Base-by-base conservation (phyloP, 2,113 vertebrate species). In the Upupa epops region DNA sequence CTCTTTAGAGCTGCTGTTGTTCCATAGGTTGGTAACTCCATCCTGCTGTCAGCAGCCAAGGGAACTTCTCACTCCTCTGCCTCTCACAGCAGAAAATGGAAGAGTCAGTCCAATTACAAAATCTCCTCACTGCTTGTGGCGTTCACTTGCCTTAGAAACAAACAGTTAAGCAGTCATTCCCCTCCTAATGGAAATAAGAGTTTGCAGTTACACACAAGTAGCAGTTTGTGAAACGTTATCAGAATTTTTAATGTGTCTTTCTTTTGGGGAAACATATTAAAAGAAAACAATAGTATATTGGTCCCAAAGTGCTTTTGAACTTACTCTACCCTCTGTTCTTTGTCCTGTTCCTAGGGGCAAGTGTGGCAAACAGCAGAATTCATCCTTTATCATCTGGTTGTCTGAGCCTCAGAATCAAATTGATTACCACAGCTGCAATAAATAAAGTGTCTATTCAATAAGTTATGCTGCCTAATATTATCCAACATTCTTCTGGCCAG, bases 361-460 rank as follows among this genome's bases (percentile, higher is more conserved):
- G 83, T 52, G 48, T 71, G 34, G 69, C 78, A 86, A 88, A 51
- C 28, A 92, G 82, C 90, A 90, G 79, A 84, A 80, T 92, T 85
- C 72, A 88, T 94, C 85, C 65, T 24, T 7, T 84, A 84, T 96
- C 96, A 93, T 96, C 93, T 97, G 95, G 86, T 95, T 61, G 90
- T 91, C 86, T 91, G 89, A 97, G 51, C 69, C 73, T 71, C 76
- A 87, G 92, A 97, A 96, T 86, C 93, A 94, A 85, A 94, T 79
- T 81, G 93, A 95, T 97, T 86, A 89, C 69, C 78, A 96, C 96
- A 97, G 96, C 95, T 97, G 96, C 79, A 96, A 92, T 95, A 96
- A 95, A 97, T 97, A 97, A 98, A 97, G 58, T 94, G 89, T 93
- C 89, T 95, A 45, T 92, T 96, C 92, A 92, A 60, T 94, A 89